Conservation (phyloP, 2,113 vertebrate species). For the Eulemur macaco region DNA sequence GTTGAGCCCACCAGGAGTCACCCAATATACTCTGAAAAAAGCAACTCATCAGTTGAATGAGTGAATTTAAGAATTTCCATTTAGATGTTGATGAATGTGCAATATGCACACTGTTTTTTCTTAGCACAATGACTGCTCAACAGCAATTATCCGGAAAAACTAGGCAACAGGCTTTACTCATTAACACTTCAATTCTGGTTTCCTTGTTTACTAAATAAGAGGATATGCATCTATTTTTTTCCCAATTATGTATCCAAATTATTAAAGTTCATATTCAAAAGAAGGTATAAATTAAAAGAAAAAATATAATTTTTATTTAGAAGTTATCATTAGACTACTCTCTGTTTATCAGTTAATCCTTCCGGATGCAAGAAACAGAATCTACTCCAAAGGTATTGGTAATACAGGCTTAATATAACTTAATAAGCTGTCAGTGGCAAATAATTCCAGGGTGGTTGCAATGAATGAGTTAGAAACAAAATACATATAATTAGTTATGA, state of each 20-base stretch:
- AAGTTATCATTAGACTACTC: background rate
- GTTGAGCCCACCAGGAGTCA: background rate
- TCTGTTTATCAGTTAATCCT: background rate
- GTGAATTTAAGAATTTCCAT: background rate
- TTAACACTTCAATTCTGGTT: background rate
- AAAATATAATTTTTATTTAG: background rate
- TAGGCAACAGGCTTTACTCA: background rate
- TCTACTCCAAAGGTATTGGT: background rate
- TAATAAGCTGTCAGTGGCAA: background rate
- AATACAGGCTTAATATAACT: slow-evolving; percentile 1
- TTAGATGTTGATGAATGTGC: background rate
- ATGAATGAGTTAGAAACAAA: slow-evolving; percentile 1
- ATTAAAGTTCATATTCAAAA: background rate
- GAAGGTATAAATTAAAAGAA: background rate
- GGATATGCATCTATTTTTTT: background rate
- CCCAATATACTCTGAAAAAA: background rate
- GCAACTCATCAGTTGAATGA: background rate
- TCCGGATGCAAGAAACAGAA: background rate
- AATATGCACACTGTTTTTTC: background rate
- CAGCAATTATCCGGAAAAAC: background rate
- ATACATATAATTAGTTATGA: background rate
- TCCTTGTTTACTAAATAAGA: background rate
- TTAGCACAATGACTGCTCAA: background rate
- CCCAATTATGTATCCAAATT: background rate
- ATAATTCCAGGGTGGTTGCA: background rate